Evolutionary conservation across 2,113 vertebrate genomes (phyloP), one percentile per base, ranked within the genome.

Genomic region (Siniperca chuatsi): DNA sequence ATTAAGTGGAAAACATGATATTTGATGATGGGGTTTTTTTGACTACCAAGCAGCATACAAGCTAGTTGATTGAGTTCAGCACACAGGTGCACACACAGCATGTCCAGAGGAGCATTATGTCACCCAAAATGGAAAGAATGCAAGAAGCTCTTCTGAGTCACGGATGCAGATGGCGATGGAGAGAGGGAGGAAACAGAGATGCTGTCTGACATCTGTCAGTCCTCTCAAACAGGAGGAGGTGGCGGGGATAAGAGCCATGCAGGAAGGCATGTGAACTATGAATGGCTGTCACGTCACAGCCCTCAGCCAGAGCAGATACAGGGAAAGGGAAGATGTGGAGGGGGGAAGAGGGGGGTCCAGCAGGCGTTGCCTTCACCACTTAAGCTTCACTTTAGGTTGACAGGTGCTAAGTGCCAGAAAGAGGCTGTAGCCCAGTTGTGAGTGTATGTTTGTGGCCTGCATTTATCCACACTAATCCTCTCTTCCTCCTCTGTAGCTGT

Each of bases 401-500:
- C 87, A 70, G 86, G 83, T 83, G 86, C 73, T 85, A 86, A 91
- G 75, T 88, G 67, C 78, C 15, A 16, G 40, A 62, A 78, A 50
- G 62, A 85, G 55, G 58, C 70, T 33, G 58, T 18, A 50, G 64
- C 54, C 65, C 55, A 37, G 67, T 52, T 66, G 62, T 44, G 46
- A 77, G 76, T 35, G 60, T 50, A 58, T 33, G 57, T 44, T 37
- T 61, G 25, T 64, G 57, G 58, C 20, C 1, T 0, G 73, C 1
- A 4, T 50, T 79, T 64, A 21, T 73, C 73, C 64, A 46, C 52
- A 6, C 58, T 16, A 78, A 88, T 88, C 77, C 64, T 62, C n/a
- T 0, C 75, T 42, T 46, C 57, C 77, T 62, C 29, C 33, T n/a
- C 58, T 69, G 75, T 69, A 94, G 92, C 83, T 98, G 97, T 0